Base-by-base conservation (phyloP, 2,888 invertebrate species). In the Nesidiocoris tenuis region DNA sequence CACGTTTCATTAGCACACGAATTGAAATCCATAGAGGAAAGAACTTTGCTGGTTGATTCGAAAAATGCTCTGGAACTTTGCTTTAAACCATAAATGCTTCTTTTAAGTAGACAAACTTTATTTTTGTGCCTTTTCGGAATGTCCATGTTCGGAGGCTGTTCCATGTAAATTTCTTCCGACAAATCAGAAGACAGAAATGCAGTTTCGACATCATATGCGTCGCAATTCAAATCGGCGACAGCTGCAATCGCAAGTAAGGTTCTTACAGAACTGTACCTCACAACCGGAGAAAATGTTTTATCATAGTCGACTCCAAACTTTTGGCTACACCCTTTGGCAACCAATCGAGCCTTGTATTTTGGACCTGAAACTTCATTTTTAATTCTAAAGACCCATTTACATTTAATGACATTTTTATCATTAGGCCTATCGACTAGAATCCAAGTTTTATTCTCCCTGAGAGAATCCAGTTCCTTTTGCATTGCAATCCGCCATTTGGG, bases 181-280 rank as follows among this genome's bases (percentile, higher is more conserved):
- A 82, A 74, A 5, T 80, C 78, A 5, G 81, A 80, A 71, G 81
- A 79, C 9, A 82, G 76, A 65, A 80, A 82, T 1, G 81, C 82
- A 7, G 81, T 81, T 2, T 74, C 76, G 2, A 82, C 81, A 78
- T 81, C 82, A 54, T 82, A 71, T 22, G 81, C 82, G 19, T 80
- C 76, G 22, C 81, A 77, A n/a, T 79, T 70, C 5, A 81, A 59
- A 25, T 80, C 75, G 5, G 79, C n/a, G 74, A 79, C 76, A 1
- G 77, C 80, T 5, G 80, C 80, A 12, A 80, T 19, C 5, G 81
- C 81, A 23, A 80, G 68, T 18, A 23, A 79, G 1, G 75, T 17
- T 18, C 79, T 71, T 1, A 80, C 55, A 7, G 78, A 25, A 0
- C 57, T 57, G 19, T 66, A 56, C 2, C 77, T 63, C 3, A 71